Conservation (phyloP, 2,888 invertebrate genomes). For the Pseudeuparius sepicola region DNA sequence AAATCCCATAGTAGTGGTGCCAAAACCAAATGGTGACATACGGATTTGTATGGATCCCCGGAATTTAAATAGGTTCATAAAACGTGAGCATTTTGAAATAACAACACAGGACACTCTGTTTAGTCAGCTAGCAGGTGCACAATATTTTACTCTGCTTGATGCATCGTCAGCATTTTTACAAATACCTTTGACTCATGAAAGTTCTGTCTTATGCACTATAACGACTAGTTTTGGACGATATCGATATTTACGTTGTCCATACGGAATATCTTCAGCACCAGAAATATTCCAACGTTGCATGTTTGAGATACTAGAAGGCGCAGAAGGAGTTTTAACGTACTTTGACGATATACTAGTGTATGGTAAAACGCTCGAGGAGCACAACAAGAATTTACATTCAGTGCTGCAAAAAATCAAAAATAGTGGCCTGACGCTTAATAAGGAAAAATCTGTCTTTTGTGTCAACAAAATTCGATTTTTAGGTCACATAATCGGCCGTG, state of each 20-base stretch:
- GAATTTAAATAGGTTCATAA: no score
- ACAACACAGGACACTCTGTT: constrained; percentile 14
- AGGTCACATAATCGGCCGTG: no score
- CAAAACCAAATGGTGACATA: constrained; percentile 17
- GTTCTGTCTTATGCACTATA: constrained; percentile 15
- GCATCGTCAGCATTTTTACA: no score
- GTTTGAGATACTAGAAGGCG: constrained; percentile 13
- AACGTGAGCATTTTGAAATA: constrained; percentile 14
- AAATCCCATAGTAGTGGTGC: no score
- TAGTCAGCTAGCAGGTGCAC: constrained; percentile 11
- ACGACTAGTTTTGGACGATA: constrained; percentile 13
- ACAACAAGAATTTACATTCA: no score
- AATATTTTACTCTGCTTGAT: no score
- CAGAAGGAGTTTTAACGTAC: constrained; percentile 12
- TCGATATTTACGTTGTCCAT: constrained; percentile 16
- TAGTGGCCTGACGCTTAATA: no score
- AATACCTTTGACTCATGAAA: no score
- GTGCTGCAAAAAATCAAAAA: no score
- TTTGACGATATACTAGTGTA: constrained; percentile 17
- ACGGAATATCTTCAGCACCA: constrained; percentile 14
- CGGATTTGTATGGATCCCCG: constrained; percentile 18
- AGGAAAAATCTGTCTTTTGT: no score
- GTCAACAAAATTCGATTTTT: no score
- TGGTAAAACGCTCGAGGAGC: no score
- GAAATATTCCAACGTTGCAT: constrained; percentile 13